Conservation (phyloP, 2,797 vertebrate genomes). For the Urophycis tenuis region DNA sequence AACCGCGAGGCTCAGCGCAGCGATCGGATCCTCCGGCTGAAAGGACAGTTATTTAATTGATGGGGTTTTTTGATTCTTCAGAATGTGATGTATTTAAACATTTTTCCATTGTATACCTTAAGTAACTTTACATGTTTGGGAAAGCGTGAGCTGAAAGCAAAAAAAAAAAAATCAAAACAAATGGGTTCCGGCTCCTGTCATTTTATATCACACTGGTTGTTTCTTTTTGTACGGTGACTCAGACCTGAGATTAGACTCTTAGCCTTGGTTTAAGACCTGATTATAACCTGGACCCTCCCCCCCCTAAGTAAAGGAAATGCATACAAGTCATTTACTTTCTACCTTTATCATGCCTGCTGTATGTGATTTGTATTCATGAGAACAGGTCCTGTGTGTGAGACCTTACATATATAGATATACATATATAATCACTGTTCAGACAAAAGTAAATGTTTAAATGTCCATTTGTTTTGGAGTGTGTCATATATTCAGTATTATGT, state of each 20-base stretch:
- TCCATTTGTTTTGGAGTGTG: conserved; percentile 59
- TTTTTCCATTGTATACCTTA: conserved; percentile 48
- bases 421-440: conserved; percentile 62
- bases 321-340: conserved; percentile 48
- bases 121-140: conserved; percentile 22
- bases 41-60: conserved; percentile 27
- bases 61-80: conserved; percentile 48
- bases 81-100: conserved; percentile 46
- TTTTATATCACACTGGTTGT: conserved; percentile 31
- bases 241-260: conserved; percentile 35
- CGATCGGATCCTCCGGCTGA: conserved; percentile 39
- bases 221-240: conserved; percentile 42
- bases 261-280: conserved; percentile 47
- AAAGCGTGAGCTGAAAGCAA: conserved; percentile 45
- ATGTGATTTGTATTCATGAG: conserved; percentile 59
- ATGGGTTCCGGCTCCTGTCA: conserved; percentile 45
- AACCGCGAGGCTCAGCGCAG: conserved; percentile 44
- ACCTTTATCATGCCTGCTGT: conserved; percentile 49
- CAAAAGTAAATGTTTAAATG: conserved; percentile 66
- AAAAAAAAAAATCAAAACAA: too few species aligned
- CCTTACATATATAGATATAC: conserved; percentile 17
- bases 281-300: not conserved
- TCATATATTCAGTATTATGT: conserved; percentile 57
- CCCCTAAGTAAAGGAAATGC: conserved; percentile 1
- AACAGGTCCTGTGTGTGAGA: conserved; percentile 57